These are phyloP conservation scores for Suricata suricatta DNA, from an alignment of 2,113 vertebrate genomes.

Conservation along the genomic window DNA sequence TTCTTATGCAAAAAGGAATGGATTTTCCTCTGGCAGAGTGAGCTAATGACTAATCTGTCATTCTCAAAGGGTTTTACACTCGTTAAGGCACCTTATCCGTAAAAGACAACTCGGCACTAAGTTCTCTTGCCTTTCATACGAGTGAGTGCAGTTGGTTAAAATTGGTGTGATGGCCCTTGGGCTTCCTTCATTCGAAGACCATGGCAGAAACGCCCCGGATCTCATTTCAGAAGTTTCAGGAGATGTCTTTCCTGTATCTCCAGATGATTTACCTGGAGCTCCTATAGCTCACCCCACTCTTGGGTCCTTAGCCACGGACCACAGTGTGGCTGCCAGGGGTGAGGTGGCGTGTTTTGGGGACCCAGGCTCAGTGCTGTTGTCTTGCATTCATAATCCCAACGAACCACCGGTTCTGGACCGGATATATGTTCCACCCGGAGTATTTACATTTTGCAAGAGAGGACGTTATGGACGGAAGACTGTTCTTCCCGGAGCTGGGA, in stretches of 20 bases:
- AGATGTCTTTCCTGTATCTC: not conserved
- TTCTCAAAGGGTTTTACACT: not conserved
- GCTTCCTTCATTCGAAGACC: not conserved
- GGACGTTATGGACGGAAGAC: rapidly evolving
- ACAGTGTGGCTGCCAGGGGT: rapidly evolving
- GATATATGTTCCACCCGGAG: not conserved
- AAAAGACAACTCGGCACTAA: rapidly evolving
- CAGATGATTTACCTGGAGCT: not conserved
- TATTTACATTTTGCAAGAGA: too few species aligned
- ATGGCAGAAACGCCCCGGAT: not conserved
- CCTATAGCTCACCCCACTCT: not conserved
- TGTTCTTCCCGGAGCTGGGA: not conserved
- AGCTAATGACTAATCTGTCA: not conserved
- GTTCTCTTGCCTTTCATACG: not conserved
- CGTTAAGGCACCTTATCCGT: not conserved
- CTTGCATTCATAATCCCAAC: not conserved
- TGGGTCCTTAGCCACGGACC: not conserved
- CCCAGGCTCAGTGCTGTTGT: rapidly evolving
- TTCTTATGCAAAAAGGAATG: not conserved
- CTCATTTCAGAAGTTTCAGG: not conserved
- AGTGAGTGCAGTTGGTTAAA: too few species aligned
- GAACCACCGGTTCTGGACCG: not conserved
- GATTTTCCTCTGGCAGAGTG: not conserved
- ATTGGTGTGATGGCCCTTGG: not conserved
- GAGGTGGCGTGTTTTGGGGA: rapidly evolving